A percentile compares a stretch with the other conserved stretches of the same genome.
Evolutionary conservation across 2,113 vertebrate species (phyloP).

Genomic region (Cephalopholis sonnerati): DNA sequence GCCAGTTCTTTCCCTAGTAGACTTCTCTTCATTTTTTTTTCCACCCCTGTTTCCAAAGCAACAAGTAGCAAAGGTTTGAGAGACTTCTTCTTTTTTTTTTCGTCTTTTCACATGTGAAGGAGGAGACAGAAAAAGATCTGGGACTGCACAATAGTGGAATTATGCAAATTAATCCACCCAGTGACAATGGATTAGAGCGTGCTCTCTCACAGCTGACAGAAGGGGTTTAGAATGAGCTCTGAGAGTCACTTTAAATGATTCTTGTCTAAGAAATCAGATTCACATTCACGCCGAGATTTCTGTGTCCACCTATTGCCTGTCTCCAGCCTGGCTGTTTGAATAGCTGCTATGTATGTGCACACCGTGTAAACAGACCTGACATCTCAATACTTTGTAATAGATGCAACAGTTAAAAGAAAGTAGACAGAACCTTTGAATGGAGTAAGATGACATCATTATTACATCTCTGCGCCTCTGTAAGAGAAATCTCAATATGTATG

Average conservation of each 20-base stretch:
- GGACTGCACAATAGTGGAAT: conserved; percentile 77
- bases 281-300: conserved; percentile 49
- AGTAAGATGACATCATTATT: conserved; percentile 19
- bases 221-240: conserved; percentile 57
- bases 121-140: conserved; percentile 68
- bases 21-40: conserved; percentile 30
- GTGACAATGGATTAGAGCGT: conserved; percentile 80
- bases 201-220: conserved; percentile 72
- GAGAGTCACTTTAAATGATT: conserved; percentile 73
- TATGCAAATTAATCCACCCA: conserved; percentile 81
- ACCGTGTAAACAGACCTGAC: conserved; percentile 43
- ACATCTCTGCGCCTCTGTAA: not conserved
- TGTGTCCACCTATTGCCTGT: conserved; percentile 58
- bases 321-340: conserved; percentile 44
- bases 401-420: conserved; percentile 12
- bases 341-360: conserved; percentile 18
- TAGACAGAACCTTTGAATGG: conserved; percentile 18
- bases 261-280: conserved; percentile 72
- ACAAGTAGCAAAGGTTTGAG: conserved; percentile 71
- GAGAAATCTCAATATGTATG: conserved; percentile 1
- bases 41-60: conserved; percentile 71
- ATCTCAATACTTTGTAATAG: conserved; percentile 1
- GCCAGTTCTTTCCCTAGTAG: conserved; percentile 35
- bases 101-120: conserved; percentile 37
- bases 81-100: not conserved